Conservation (phyloP, 1,140 invertebrate species). For the Orchestia grillus region DNA sequence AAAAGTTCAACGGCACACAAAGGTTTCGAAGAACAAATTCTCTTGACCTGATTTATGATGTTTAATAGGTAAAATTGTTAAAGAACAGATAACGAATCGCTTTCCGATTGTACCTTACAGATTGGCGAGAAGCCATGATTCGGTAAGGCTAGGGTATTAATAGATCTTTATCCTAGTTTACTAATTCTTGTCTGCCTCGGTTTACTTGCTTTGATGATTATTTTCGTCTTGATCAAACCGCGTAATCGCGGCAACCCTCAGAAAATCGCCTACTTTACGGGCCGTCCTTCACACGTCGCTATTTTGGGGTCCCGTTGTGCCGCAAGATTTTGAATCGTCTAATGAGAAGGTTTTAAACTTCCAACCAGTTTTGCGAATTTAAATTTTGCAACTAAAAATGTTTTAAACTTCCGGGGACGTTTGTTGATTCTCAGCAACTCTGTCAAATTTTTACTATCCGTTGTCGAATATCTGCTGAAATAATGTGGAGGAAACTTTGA, state of each 20-base stretch:
- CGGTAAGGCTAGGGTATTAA: not conserved
- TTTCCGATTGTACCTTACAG: not conserved
- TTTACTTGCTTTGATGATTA: not conserved
- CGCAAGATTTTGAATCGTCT: not conserved
- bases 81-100: not conserved
- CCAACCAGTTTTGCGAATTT: not conserved
- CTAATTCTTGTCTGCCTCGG: not conserved
- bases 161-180: not conserved
- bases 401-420: not conserved
- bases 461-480: not conserved
- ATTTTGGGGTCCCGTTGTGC: not conserved
- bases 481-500: not conserved
- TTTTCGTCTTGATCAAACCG: not conserved
- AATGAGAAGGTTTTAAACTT: not conserved
- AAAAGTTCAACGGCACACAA: not conserved
- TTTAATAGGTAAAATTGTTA: not conserved
- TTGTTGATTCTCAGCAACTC: not conserved
- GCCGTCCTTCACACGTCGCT: no score
- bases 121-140: not conserved
- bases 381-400: not conserved
- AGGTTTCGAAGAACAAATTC: not conserved
- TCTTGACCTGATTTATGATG: not conserved
- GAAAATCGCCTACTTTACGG: not conserved
- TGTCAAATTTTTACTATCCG: not conserved
- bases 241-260: not conserved